Evolutionary conservation across 2,797 vertebrate genomes (phyloP), one percentile per base, ranked within the genome.

Genomic region (Pyrocephalus nanus): DNA sequence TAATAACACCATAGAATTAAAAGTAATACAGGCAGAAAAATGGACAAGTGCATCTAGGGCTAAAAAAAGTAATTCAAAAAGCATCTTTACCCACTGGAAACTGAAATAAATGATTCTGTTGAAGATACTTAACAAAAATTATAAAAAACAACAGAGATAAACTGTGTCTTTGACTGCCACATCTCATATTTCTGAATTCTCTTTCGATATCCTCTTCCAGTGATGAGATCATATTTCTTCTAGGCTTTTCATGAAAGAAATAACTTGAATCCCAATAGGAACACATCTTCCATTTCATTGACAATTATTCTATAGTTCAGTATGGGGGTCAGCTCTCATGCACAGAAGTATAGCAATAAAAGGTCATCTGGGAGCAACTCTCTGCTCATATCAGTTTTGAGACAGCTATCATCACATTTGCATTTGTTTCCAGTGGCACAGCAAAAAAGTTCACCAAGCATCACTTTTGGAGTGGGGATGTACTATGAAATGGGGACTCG

Each of bases 261-360:
- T n/a, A 43, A 20, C 43, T 69, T n/a, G 20, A 78, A 78, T 32
- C 20, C 6, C 22, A 75, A 27, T 4, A 58, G 43, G 17, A 15
- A 48, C 6, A 54, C 2, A 5, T 25, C 47, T 32, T 61, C 43
- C 13, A 26, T n/a, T 54, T 32, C 53, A 47, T 40, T 0, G 0
- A 47, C 23, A 76, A 27, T 17, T 55, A 58, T 30, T 86, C 29
- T 21, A 9, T 1, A 60, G 29, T 10, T 81, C 36, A 25, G 40
- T 15, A 32, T 4, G 2, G 1, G 25, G 6, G 3, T 18, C 53
- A 70, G 38, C 30, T 40, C 36, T 66, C 0, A 0, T 17, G 36
- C 26, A 34, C 18, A 16, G 19, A 55, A 55, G 19, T 18, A 12
- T 6, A n/a, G 18, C 55, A 70, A 17, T 62, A 47, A 67, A 87